Evolutionary conservation across 2,113 vertebrate species (phyloP).

Genomic region (Acrocephalus arundinaceus): DNA sequence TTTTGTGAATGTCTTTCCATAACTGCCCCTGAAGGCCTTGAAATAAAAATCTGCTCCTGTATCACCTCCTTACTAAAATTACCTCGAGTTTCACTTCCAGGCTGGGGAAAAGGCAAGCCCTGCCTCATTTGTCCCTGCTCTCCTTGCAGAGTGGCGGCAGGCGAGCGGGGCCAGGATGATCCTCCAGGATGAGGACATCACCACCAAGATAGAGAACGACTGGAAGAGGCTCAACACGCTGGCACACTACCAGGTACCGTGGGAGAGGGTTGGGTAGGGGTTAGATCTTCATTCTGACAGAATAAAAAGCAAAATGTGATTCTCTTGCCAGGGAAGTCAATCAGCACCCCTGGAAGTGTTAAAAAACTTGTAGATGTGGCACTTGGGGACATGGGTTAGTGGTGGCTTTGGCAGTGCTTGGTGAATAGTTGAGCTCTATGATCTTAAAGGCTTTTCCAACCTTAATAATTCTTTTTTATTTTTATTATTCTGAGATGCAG

Average conservation of each 20-base stretch:
- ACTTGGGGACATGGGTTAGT: background rate
- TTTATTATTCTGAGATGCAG: background rate
- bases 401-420: background rate
- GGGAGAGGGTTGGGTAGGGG: background rate
- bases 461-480: background rate
- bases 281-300: background rate
- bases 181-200: conserved; percentile 84
- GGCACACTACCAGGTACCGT: conserved; percentile 75
- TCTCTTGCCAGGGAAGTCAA: background rate
- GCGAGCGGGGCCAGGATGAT: conserved; percentile 79
- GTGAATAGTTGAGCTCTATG: background rate
- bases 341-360: too few relatives aligned
- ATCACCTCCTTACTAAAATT: background rate
- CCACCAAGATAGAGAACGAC: conserved; percentile 85
- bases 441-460: background rate
- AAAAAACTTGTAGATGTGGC: background rate
- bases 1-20: background rate
- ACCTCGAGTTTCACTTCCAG: background rate
- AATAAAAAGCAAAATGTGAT: background rate
- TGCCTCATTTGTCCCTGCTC: background rate
- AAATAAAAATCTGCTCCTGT: fast-evolving
- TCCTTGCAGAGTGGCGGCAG: conserved; percentile 80
- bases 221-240: conserved; percentile 82
- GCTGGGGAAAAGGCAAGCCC: background rate
- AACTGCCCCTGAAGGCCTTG: background rate